A percentile compares a stretch with the other conserved stretches of the same genome.
Evolutionary conservation across 2,797 vertebrate species (phyloP).

Genomic region (Oreochromis grahami): DNA sequence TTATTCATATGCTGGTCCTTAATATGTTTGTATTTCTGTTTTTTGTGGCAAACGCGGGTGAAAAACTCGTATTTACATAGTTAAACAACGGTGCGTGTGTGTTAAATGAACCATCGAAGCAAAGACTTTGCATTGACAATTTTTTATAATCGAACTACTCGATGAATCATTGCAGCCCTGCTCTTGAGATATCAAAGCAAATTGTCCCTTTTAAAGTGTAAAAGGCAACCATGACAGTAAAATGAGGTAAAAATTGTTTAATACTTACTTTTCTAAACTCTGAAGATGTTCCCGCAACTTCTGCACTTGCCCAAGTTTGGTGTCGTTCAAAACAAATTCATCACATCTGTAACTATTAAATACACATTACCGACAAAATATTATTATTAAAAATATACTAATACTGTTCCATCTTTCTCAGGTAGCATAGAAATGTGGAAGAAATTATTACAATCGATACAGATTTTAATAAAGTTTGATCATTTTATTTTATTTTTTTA

Average conservation of each 20-base stretch:
- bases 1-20: background rate
- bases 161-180: background rate
- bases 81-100: background rate
- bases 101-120: background rate
- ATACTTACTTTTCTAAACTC: constrained; percentile 95
- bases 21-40: background rate
- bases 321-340: constrained; percentile 97
- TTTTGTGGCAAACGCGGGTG: accelerated
- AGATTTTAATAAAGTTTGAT: background rate
- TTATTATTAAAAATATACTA: background rate
- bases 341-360: constrained; percentile 93
- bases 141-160: background rate
- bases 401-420: background rate
- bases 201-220: background rate
- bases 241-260: background rate
- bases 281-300: constrained; percentile 96
- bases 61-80: background rate
- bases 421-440: background rate
- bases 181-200: background rate
- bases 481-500: background rate
- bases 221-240: background rate
- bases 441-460: background rate
- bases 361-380: background rate
- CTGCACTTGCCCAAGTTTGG: constrained; percentile 92
- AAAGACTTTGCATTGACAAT: background rate